Conservation (phyloP, 2,888 invertebrate genomes). For the Aphidoletes aphidimyza region DNA sequence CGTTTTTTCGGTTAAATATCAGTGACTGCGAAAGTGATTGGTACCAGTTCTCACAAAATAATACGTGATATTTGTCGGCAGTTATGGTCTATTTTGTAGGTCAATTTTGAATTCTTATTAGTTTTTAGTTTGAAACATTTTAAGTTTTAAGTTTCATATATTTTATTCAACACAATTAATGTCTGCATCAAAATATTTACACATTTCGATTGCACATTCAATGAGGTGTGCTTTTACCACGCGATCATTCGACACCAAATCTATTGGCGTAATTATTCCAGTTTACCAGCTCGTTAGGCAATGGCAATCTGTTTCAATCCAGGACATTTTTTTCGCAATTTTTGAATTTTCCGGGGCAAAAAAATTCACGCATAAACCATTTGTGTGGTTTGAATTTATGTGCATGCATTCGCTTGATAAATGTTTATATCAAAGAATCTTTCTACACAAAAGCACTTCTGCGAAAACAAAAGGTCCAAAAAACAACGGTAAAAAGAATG, state of each 20-base stretch:
- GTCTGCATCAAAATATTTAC: background rate
- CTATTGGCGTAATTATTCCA: conserved; percentile 54
- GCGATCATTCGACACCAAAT: background rate
- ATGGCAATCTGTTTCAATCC: conserved; percentile 58
- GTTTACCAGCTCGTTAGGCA: conserved; percentile 56
- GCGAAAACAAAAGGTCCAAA: background rate
- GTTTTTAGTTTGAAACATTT: background rate
- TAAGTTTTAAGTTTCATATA: background rate
- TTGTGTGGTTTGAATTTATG: background rate
- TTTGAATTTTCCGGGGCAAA: background rate
- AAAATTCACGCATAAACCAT: background rate
- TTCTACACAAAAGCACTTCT: background rate
- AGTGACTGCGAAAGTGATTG: background rate
- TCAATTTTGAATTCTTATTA: conserved; percentile 52
- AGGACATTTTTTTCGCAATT: background rate
- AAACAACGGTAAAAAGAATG: background rate
- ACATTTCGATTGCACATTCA: background rate
- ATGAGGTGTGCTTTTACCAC: background rate
- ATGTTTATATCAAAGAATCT: conserved; percentile 15
- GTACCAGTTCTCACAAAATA: conserved; percentile 1
- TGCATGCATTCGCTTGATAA: background rate
- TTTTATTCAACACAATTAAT: background rate
- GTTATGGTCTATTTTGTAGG: conserved; percentile 59
- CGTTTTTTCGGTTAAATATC: background rate
- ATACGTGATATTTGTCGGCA: conserved; percentile 3